A percentile compares a stretch with the other conserved stretches of the same genome.
These are phyloP conservation scores for Castor canadensis DNA, from an alignment of 2,113 vertebrate species.

Conservation along the genomic window DNA sequence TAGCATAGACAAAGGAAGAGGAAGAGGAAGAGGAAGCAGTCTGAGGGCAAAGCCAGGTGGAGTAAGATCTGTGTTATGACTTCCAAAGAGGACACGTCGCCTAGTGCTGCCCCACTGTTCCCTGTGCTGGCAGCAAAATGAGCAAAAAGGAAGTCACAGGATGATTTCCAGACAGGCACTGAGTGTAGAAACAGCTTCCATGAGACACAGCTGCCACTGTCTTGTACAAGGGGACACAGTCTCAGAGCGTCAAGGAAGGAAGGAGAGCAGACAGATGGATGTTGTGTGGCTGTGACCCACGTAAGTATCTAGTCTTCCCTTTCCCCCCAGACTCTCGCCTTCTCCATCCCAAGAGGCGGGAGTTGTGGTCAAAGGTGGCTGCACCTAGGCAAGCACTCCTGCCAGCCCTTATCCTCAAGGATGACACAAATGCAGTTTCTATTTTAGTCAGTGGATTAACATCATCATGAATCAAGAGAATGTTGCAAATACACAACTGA, in stretches of 20 bases:
- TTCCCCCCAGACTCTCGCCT: background rate
- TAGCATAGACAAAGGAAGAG: background rate
- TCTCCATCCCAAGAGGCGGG: background rate
- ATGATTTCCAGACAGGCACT: background rate
- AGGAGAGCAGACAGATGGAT: accelerated
- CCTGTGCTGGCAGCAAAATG: background rate
- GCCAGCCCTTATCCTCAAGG: background rate
- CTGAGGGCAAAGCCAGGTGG: background rate
- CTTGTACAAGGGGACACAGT: background rate
- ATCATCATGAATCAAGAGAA: background rate
- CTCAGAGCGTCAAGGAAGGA: background rate
- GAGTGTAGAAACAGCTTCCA: background rate
- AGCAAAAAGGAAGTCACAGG: background rate
- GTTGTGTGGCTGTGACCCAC: accelerated
- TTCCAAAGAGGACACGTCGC: background rate
- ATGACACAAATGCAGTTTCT: background rate
- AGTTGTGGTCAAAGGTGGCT: background rate
- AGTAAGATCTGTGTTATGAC: background rate
- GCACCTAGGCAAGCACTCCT: background rate
- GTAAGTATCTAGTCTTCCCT: accelerated
- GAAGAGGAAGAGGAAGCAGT: background rate
- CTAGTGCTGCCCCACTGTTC: no score
- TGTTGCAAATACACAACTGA: background rate
- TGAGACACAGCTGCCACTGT: background rate
- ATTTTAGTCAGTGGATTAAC: background rate